phyloP scores from a whole-genome alignment of 2,888 invertebrate genomes.

The Capitulum mitella region DNA sequence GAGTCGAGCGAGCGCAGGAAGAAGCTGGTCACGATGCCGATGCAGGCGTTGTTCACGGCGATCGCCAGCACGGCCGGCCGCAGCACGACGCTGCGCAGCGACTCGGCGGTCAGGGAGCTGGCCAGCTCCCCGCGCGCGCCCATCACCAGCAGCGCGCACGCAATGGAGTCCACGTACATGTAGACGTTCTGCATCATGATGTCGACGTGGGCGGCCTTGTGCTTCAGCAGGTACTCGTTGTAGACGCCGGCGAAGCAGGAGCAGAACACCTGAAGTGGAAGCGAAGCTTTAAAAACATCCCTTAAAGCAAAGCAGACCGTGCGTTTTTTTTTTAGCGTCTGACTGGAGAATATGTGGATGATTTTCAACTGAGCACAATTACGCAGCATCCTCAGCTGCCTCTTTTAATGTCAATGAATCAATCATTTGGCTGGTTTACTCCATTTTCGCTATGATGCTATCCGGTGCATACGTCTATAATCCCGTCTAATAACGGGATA shows the following conservation, averaged over 20 bases:
- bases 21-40: slow-evolving; percentile 89
- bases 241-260: slow-evolving; percentile 93
- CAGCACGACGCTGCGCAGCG: slow-evolving; percentile 48
- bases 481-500: too few species aligned
- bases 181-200: slow-evolving; percentile 90
- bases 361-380: too few species aligned
- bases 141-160: slow-evolving; percentile 76
- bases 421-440: too few species aligned
- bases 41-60: slow-evolving; percentile 78
- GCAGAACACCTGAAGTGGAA: slow-evolving; percentile 82
- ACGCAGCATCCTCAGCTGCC: too few species aligned
- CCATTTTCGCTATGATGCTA: too few species aligned
- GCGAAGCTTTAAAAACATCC: too few species aligned
- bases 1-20: slow-evolving; percentile 88
- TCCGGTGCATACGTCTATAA: too few species aligned
- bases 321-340: too few species aligned
- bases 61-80: slow-evolving; percentile 57
- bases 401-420: too few species aligned
- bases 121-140: slow-evolving; percentile 57
- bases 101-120: slow-evolving; percentile 53
- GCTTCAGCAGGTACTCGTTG: slow-evolving; percentile 87
- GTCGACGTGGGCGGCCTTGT: slow-evolving; percentile 71
- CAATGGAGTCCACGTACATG: slow-evolving; percentile 88
- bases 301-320: too few species aligned
- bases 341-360: too few species aligned